Base-by-base conservation (phyloP, 2,888 invertebrate species). In the Apamea anceps region DNA sequence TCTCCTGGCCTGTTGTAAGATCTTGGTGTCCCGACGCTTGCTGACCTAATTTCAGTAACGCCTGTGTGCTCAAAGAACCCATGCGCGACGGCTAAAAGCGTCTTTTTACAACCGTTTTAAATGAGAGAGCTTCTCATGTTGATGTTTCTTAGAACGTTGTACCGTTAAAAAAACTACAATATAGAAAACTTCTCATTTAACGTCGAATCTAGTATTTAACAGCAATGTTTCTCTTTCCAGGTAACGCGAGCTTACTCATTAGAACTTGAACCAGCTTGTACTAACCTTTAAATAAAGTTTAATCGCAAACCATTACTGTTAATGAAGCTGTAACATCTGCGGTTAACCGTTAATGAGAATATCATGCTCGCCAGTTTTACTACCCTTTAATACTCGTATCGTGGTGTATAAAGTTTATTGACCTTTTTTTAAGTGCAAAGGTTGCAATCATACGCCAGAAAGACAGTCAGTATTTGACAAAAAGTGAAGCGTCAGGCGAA, bases 291-390 rank as follows among this genome's bases (percentile, higher is more conserved):
- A 68, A 75, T 71, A 62, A 80, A 74, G 42, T 70, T 68, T 57
- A 82, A 82, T 65, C 21, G 37, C 63, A 15, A 51, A 66, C 63
- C 70, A 67, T 81, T 28, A 81, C 6, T 5, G 45, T 18, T 77
- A 82, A 82, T 60, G 81, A 67, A 42, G 77, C 66, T n/a, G 54
- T 72, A 71, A 67, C 37, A 67, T 71, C 77, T 81, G 66, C 10
- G 13, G 71, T 71, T 70, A 25, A 7, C 54, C 3, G 62, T 45
- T 37, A 62, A 54, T 60, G 51, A 66, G 60, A 66, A 71, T 82
- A 66, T 72, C 28, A 82, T 77, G 67, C 28, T 25, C 25, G 15
- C 28, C 60, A 60, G 51, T 37, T 66, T 54, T 21, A 54, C n/a
- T 60, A 25, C n/a, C n/a, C n/a, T n/a, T n/a, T 60, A 32, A 32